Evolutionary conservation across 2,113 vertebrate genomes (phyloP), one percentile per base, ranked within the genome.

Genomic region (Xyrauchen texanus): DNA sequence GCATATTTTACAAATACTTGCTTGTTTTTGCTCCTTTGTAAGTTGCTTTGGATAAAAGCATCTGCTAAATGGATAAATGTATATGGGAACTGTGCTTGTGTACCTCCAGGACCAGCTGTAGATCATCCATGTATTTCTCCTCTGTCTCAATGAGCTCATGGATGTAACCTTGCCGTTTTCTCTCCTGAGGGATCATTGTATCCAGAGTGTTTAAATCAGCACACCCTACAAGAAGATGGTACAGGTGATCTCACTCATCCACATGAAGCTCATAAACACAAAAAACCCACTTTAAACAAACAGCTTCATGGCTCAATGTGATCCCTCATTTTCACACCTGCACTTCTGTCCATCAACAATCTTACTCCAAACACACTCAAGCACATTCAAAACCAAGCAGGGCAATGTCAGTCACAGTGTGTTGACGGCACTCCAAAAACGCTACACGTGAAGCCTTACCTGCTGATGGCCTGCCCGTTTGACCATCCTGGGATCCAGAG

Each of bases 101-200:
- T 88, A 99, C 98, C 94, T 99, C 97, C 45, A 96, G 42, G 0
- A 98, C 97, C 0, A 97, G 94, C 88, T 96, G 95, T 46, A 99
- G 91, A 76, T 99, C 98, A 0, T 96, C 94, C 91, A 96, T 91
- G 5, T 99, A 98, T 79, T 91, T 93, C 80, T 98, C 96, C 73
- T 99, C 98, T 0, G 98, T 96, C 89, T 96, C 91, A 10, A 99
- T 93, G 84, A 99, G 94, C 83, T 99, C 97, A 0, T 98, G 95
- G 70, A 99, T 97, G 85, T 98, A 98, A 75, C 95, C 97, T 86
- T 99, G 98, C 55, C 97, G 92, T 51, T 98, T 99, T 90, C 95
- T 94, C 89, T 99, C 98, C 83, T 92, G 91, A 0, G 95, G 21
- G 21, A 1, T 34, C 21, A 34, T 1, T 34, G 21, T 1, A 34